Conservation (phyloP, 2,113 vertebrate species). For the Strix aluco region DNA sequence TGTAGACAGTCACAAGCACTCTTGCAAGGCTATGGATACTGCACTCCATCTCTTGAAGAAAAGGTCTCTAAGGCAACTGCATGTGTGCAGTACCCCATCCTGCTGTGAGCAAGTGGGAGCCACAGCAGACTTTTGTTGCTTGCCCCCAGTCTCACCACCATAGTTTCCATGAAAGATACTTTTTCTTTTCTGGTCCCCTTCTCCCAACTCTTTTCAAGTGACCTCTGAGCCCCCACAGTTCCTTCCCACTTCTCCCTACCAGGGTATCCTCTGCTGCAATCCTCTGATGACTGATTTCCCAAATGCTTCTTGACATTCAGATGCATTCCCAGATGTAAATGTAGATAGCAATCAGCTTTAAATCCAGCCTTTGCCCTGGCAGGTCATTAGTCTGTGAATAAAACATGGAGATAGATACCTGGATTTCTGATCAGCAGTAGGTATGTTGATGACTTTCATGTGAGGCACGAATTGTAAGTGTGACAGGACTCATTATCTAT, state of each 20-base stretch:
- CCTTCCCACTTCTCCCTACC: neutral
- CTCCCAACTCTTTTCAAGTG: neutral
- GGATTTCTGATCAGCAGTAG: slow-evolving; percentile 24
- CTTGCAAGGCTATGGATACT: neutral
- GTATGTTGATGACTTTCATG: slow-evolving; percentile 46
- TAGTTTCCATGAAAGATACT: neutral
- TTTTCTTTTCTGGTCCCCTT: neutral
- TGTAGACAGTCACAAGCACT: rapidly evolving
- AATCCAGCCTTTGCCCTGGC: neutral
- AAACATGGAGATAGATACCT: slow-evolving; percentile 21
- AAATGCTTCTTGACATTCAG: neutral
- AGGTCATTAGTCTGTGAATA: slow-evolving; percentile 35
- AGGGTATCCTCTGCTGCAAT: neutral
- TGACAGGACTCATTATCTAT: slow-evolving; percentile 64
- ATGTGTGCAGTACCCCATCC: neutral
- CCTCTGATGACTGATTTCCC: neutral
- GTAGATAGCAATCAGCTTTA: slow-evolving; percentile 30
- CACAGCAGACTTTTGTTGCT: neutral
- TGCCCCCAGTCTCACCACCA: neutral
- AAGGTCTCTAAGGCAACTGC: neutral
- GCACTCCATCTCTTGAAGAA: neutral
- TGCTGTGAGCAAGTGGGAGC: neutral
- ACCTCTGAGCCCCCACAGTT: neutral
- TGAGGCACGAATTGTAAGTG: slow-evolving; percentile 21
- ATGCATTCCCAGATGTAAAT: slow-evolving; percentile 23